Conservation (phyloP, 2,797 vertebrate genomes). For the Notamacropus eugenii region DNA sequence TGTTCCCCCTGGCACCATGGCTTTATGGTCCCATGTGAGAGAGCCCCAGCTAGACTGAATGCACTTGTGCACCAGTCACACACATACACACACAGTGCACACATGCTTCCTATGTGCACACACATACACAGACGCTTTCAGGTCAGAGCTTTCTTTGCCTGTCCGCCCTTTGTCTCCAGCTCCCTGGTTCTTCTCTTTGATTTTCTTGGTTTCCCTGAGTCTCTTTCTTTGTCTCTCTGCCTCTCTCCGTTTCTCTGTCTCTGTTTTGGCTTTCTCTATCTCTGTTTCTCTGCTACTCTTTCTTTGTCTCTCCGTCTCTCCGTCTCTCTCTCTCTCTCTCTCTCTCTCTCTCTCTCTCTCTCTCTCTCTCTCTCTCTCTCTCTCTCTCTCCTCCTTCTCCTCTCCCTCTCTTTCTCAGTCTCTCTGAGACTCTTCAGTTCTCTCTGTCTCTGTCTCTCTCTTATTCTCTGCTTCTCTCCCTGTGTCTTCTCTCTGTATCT, state of each 20-base stretch:
- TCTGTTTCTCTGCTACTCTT: not conserved
- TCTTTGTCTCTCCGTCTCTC: not conserved
- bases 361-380: not conserved
- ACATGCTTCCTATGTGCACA: not conserved
- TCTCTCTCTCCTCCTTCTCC: not conserved
- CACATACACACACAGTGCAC: accelerated
- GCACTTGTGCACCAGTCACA: not conserved
- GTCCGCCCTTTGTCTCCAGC: not conserved
- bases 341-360: not conserved
- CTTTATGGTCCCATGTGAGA: constrained; percentile 4
- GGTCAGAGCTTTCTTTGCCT: not conserved
- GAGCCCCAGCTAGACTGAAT: not conserved
- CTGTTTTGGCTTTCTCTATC: not conserved
- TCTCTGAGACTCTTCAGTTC: not conserved
- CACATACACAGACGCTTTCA: not conserved
- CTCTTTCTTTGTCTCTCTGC: not conserved
- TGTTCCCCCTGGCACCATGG: constrained; percentile 43
- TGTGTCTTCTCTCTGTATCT: not conserved
- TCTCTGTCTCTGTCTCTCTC: too few relatives aligned
- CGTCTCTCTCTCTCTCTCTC: not conserved
- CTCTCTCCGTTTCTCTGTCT: too few relatives aligned
- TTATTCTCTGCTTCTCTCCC: not conserved
- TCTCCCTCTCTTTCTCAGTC: too few relatives aligned
- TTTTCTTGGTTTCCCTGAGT: not conserved
- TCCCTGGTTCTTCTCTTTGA: not conserved